These are phyloP conservation scores for Schlechtendalia chinensis DNA, from an alignment of 1,140 invertebrate genomes.

Conservation along the genomic window DNA sequence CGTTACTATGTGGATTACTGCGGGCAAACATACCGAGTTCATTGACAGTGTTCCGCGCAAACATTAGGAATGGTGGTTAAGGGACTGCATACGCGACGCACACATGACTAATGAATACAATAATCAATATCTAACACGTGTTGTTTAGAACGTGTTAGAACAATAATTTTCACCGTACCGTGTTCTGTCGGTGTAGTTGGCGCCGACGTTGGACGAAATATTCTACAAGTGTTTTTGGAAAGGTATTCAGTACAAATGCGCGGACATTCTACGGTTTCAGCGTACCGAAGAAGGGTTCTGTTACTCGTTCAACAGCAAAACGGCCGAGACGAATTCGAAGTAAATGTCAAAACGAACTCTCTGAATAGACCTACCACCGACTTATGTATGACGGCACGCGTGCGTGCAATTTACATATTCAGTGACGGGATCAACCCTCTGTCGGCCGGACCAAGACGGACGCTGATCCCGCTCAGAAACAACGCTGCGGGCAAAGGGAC, in stretches of 20 bases:
- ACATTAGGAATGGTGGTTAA: too few species aligned
- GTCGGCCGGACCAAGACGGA: conserved; percentile 11
- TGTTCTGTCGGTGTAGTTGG: conserved; percentile 44
- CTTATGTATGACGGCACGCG: not conserved
- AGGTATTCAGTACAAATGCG: conserved; percentile 48
- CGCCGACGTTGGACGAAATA: conserved; percentile 50
- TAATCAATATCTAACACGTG: too few species aligned
- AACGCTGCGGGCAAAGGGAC: conserved; percentile 52
- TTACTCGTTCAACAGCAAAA: conserved; percentile 54
- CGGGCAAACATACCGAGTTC: too few species aligned
- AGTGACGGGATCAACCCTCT: conserved; percentile 34
- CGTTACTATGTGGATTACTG: too few species aligned
- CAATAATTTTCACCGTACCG: too few species aligned
- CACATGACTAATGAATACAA: too few species aligned
- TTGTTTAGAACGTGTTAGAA: too few species aligned
- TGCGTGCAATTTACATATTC: too few species aligned
- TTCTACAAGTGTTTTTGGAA: conserved; percentile 52
- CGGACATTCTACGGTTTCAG: conserved; percentile 51
- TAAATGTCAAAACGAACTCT: not conserved
- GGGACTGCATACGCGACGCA: too few species aligned
- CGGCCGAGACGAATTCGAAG: conserved; percentile 48
- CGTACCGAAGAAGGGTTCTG: conserved; percentile 53
- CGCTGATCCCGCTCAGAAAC: conserved; percentile 49
- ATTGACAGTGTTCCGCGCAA: too few species aligned
- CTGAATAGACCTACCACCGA: too few species aligned